Evolutionary conservation across 2,888 invertebrate genomes (phyloP).

Genomic region (Drosophila setosimentum): DNA sequence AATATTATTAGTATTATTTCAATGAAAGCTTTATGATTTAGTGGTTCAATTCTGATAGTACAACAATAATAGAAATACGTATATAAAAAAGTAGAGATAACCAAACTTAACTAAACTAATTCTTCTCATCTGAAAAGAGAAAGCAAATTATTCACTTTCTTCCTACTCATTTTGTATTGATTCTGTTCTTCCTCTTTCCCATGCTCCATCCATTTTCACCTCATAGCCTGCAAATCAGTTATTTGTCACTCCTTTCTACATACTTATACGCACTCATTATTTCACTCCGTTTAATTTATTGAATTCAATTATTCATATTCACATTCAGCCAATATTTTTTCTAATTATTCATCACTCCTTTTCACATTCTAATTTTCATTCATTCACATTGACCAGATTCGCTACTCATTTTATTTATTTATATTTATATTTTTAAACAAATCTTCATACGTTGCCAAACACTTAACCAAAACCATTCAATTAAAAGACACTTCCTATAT

Average conservation of each 20-base stretch:
- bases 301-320: not conserved
- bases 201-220: not conserved
- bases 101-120: not conserved
- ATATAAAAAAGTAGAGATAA: not conserved
- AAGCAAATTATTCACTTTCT: not conserved
- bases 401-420: not conserved
- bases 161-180: not conserved
- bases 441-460: not conserved
- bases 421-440: not conserved
- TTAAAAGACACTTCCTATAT: not conserved
- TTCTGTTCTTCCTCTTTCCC: not conserved
- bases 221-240: not conserved
- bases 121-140: not conserved
- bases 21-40: not conserved
- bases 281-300: not conserved
- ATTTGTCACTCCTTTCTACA: not conserved
- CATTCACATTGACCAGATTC: not conserved
- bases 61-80: not conserved
- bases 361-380: not conserved
- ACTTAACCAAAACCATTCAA: not conserved
- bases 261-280: not conserved
- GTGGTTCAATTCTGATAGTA: not conserved
- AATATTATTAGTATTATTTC: not conserved
- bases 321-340: not conserved
- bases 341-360: not conserved